Evolutionary conservation across 2,888 invertebrate genomes (phyloP).

Genomic region (Phorcus lineatus): DNA sequence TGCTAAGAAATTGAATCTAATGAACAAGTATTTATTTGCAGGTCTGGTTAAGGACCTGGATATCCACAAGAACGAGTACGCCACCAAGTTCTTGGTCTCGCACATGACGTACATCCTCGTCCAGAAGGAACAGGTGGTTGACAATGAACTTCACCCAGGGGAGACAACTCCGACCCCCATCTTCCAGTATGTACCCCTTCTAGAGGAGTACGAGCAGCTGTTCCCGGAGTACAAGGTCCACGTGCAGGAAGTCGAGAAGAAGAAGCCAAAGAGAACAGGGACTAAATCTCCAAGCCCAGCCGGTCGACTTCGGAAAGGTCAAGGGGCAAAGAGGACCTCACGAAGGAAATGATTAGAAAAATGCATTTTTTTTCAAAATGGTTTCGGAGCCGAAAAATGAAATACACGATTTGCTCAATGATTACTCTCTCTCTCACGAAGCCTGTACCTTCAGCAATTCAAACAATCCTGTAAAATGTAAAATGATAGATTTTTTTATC

Average conservation of each 20-base stretch:
- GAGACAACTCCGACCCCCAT: slow-evolving; percentile 48
- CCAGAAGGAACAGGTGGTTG: slow-evolving; percentile 60
- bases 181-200: slow-evolving; percentile 68
- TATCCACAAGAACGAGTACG: slow-evolving; percentile 69
- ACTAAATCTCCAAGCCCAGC: slow-evolving; percentile 72
- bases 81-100: slow-evolving; percentile 70
- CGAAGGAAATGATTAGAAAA: not conserved
- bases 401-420: too few relatives aligned
- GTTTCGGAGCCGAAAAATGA: too few relatives aligned
- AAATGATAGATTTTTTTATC: too few relatives aligned
- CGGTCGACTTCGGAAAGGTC: slow-evolving; percentile 52
- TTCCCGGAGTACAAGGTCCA: slow-evolving; percentile 70
- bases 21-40: slow-evolving; percentile 37
- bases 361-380: too few relatives aligned
- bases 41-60: slow-evolving; percentile 74
- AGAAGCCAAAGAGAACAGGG: slow-evolving; percentile 42
- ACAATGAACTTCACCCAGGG: slow-evolving; percentile 37
- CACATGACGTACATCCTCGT: slow-evolving; percentile 73
- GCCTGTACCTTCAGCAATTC: too few relatives aligned
- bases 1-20: too few relatives aligned
- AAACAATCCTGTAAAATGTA: too few relatives aligned
- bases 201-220: slow-evolving; percentile 66
- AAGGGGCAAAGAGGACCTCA: slow-evolving; percentile 22
- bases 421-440: too few relatives aligned
- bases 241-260: slow-evolving; percentile 60